Percentiles rank a stretch among this genome's conserved stretches.
phyloP scores from a whole-genome alignment of 1,140 invertebrate genomes.

The Adoxophyes honmai region DNA sequence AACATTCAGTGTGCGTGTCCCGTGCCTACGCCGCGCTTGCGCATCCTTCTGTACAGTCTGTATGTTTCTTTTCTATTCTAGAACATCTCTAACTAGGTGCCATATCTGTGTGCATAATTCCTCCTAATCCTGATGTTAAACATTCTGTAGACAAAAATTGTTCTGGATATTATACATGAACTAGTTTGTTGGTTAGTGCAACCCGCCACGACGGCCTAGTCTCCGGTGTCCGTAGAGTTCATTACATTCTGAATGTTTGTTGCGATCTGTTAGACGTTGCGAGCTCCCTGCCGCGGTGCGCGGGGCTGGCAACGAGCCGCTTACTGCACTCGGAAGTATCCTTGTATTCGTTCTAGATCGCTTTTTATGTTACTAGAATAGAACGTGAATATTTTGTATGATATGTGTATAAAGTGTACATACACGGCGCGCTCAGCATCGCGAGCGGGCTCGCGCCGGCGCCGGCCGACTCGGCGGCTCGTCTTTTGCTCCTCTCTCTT shows the following conservation, averaged over 20 bases:
- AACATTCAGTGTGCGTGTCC: constrained; percentile 5
- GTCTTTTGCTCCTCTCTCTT: not conserved
- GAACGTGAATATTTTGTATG: constrained; percentile 8
- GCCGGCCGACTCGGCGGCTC: too few relatives aligned
- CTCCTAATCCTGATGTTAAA: constrained; percentile 24
- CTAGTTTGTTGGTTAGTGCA: constrained; percentile 57
- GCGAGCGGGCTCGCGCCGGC: too few relatives aligned
- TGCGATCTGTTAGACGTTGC: constrained; percentile 18
- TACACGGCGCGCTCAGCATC: not conserved
- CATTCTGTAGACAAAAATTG: constrained; percentile 46
- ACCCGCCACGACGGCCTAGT: constrained; percentile 47
- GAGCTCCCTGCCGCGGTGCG: constrained; percentile 17
- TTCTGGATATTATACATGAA: constrained; percentile 54
- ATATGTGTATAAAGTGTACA: constrained; percentile 6
- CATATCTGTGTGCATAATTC: constrained; percentile 29
- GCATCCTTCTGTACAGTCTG: not conserved
- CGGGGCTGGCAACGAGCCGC: not conserved
- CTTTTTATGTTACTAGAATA: constrained; percentile 53
- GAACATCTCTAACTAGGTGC: not conserved
- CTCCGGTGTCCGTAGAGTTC: not conserved
- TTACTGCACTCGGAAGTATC: constrained; percentile 3
- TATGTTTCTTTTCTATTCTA: constrained; percentile 15
- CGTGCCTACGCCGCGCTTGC: not conserved
- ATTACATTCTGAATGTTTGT: constrained; percentile 12
- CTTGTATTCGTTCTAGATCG: constrained; percentile 18